phyloP scores from a whole-genome alignment of 2,888 invertebrate genomes.

The Calameuta idolon region DNA sequence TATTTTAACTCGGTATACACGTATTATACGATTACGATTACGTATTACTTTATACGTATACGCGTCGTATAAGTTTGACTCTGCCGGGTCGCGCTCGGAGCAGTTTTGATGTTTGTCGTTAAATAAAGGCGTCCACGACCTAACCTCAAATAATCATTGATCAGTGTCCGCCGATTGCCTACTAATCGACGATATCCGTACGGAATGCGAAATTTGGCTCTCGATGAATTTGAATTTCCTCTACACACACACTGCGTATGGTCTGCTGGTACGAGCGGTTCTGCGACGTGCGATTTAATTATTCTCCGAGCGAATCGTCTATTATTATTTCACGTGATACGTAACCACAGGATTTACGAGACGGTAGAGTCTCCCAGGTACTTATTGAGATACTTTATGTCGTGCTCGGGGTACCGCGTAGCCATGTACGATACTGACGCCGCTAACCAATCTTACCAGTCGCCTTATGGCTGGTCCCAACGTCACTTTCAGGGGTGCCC shows the following conservation, averaged over 20 bases:
- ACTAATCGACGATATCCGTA: not conserved
- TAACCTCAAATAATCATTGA: not conserved
- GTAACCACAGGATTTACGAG: not conserved
- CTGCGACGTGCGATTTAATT: not conserved
- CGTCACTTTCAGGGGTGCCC: not conserved
- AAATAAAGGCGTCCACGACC: not conserved
- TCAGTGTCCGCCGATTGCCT: not conserved
- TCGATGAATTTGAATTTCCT: not conserved
- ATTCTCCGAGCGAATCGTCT: not conserved
- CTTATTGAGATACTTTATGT: not conserved
- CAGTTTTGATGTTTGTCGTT: not conserved
- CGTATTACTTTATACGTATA: slow-evolving; percentile 2
- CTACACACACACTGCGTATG: not conserved
- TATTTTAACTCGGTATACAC: not conserved
- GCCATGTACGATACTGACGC: not conserved
- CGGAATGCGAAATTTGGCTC: not conserved
- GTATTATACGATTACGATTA: not conserved
- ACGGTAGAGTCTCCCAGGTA: not conserved
- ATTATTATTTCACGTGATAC: not conserved
- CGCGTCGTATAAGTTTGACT: not conserved
- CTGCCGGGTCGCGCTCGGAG: not conserved
- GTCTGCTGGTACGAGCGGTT: not conserved
- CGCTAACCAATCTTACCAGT: not conserved
- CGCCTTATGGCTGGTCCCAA: not conserved
- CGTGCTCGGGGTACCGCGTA: not conserved